Percentiles rank a stretch among this genome's conserved stretches.
These are phyloP conservation scores for Pseudeuparius sepicola DNA, from an alignment of 2,888 invertebrate species.

Conservation along the genomic window DNA sequence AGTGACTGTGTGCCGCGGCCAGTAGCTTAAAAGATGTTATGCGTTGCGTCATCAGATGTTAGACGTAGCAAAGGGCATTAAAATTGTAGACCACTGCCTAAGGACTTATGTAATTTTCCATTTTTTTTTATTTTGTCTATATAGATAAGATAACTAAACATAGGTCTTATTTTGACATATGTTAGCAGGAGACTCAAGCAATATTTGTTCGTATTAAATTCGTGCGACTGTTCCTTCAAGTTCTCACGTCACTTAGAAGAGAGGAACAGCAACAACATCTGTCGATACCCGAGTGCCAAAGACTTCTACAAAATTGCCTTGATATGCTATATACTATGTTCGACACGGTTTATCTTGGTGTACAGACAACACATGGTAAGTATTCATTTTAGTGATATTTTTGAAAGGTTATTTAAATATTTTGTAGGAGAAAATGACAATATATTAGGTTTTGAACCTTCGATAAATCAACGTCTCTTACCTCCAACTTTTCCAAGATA, in stretches of 20 bases:
- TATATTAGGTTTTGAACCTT: constrained; percentile 91
- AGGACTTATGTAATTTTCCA: no score
- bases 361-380: constrained; percentile 40
- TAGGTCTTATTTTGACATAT: constrained; percentile 11
- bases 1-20: no score
- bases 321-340: constrained; percentile 76
- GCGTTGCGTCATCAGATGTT: no score
- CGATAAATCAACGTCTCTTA: constrained; percentile 87
- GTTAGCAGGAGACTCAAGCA: constrained; percentile 50
- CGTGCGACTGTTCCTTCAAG: constrained; percentile 76
- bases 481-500: constrained; percentile 98
- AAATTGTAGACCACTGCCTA: no score
- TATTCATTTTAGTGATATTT: no score
- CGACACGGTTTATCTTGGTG: constrained; percentile 63
- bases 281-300: constrained; percentile 64
- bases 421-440: constrained; percentile 61
- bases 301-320: constrained; percentile 66
- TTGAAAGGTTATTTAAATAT: no score
- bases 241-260: constrained; percentile 52
- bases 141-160: no score
- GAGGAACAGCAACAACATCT: constrained; percentile 53
- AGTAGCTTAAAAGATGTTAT: no score
- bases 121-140: no score
- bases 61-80: no score
- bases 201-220: constrained; percentile 76